Percentiles rank a stretch among this genome's conserved stretches.
phyloP scores from a whole-genome alignment of 2,888 invertebrate species.

The Zhuqinia jingwanae region DNA sequence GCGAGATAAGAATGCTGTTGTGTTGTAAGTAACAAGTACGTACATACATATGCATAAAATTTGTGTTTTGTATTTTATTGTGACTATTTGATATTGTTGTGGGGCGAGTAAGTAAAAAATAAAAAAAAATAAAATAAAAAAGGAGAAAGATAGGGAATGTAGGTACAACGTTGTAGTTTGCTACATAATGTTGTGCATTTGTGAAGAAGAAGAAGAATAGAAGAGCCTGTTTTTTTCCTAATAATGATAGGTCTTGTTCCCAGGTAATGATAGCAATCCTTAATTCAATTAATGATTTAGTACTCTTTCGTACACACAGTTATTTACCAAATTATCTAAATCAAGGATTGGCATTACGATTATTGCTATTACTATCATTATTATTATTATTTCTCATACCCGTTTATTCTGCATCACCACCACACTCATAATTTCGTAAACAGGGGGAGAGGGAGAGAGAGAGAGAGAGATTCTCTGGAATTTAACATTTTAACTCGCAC shows the following conservation, averaged over 20 bases:
- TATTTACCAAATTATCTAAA: conserved; percentile 74
- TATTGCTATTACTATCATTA: conserved; percentile 72
- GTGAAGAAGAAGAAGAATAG: too few species aligned
- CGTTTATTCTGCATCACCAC: conserved; percentile 51
- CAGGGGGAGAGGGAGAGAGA: too few species aligned
- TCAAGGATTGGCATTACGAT: conserved; percentile 73
- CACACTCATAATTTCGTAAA: conserved; percentile 59
- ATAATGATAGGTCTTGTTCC: conserved; percentile 73
- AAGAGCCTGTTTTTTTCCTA: conserved; percentile 71
- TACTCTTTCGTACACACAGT: conserved; percentile 70
- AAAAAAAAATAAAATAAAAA: neutral
- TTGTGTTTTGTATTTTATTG: conserved; percentile 45
- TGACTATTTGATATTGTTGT: conserved; percentile 46
- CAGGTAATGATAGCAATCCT: conserved; percentile 73
- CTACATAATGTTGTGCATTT: conserved; percentile 50
- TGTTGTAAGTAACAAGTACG: too few species aligned
- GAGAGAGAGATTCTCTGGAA: conserved; percentile 70
- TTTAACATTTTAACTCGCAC: conserved; percentile 55
- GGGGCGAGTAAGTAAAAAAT: neutral
- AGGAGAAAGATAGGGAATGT: neutral
- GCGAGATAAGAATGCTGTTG: conserved; percentile 41
- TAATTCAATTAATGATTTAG: conserved; percentile 74
- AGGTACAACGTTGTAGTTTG: conserved; percentile 24
- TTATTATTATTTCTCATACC: conserved; percentile 46
- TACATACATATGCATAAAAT: conserved; percentile 41